Evolutionary conservation across 1,140 invertebrate genomes (phyloP).

Genomic region (Lethrus apterus): DNA sequence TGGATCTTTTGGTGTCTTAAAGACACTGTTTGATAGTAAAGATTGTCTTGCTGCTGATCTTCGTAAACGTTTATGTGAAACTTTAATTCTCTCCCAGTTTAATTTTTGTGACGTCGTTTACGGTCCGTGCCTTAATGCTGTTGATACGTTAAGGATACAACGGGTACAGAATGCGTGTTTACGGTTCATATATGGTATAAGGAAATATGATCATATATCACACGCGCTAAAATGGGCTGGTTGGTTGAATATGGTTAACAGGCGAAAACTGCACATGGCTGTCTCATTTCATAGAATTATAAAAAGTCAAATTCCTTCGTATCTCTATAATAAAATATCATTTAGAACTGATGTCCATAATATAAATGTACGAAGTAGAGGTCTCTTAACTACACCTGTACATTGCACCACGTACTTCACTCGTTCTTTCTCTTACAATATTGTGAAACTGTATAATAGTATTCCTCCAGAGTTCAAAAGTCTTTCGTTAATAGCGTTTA

Average conservation of each 20-base stretch:
- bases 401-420: constrained; percentile 1
- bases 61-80: too few relatives aligned
- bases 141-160: background rate
- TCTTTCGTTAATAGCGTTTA: too few relatives aligned
- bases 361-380: constrained; percentile 8
- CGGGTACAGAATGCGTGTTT: constrained; percentile 4
- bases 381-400: background rate
- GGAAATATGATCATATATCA: constrained; percentile 1
- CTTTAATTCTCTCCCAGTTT: constrained; percentile 7
- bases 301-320: background rate
- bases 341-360: constrained; percentile 9
- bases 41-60: too few relatives aligned
- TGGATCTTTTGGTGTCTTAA: too few relatives aligned
- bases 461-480: background rate
- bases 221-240: background rate
- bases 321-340: constrained; percentile 7
- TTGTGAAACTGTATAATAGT: background rate
- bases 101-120: constrained; percentile 11
- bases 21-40: too few relatives aligned
- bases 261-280: background rate
- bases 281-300: constrained; percentile 3
- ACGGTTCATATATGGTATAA: constrained; percentile 6
- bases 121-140: constrained; percentile 6
- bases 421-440: constrained; percentile 2
- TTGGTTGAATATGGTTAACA: constrained; percentile 14